phyloP scores from a whole-genome alignment of 2,113 vertebrate genomes.

The Ammodramus savannarum region DNA sequence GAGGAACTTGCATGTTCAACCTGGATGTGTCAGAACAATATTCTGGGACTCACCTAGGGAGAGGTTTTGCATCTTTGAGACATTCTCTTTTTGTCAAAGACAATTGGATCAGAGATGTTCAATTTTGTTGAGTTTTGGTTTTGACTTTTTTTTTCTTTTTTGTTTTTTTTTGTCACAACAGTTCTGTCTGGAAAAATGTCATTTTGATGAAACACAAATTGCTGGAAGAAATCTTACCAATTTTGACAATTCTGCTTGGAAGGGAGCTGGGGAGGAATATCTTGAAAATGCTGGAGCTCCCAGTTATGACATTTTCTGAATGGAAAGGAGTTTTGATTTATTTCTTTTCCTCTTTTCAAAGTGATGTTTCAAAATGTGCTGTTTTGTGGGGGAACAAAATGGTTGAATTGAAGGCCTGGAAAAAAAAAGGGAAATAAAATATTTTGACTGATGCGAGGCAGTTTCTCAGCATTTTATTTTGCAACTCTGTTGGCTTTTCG shows the following conservation, averaged over 20 bases:
- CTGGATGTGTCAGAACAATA: neutral
- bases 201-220: conserved; percentile 28
- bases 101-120: conserved; percentile 14
- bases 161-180: neutral
- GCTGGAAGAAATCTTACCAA: conserved; percentile 5
- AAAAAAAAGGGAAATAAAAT: neutral
- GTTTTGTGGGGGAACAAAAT: neutral
- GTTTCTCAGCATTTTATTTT: neutral
- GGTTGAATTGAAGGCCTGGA: neutral
- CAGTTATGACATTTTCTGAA: conserved; percentile 27
- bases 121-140: neutral
- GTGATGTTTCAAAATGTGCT: neutral
- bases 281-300: conserved; percentile 11
- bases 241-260: conserved; percentile 27
- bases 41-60: neutral
- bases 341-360: conserved; percentile 12
- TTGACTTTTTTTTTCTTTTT: neutral
- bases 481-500: neutral
- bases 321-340: conserved; percentile 28
- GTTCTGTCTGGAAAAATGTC: conserved; percentile 37
- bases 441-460: neutral
- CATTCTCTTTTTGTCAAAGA: neutral
- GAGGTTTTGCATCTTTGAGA: neutral
- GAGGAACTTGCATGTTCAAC: neutral
- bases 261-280: neutral